Conservation (phyloP, 1,140 invertebrate species). For the Sesamia nonagrioides region DNA sequence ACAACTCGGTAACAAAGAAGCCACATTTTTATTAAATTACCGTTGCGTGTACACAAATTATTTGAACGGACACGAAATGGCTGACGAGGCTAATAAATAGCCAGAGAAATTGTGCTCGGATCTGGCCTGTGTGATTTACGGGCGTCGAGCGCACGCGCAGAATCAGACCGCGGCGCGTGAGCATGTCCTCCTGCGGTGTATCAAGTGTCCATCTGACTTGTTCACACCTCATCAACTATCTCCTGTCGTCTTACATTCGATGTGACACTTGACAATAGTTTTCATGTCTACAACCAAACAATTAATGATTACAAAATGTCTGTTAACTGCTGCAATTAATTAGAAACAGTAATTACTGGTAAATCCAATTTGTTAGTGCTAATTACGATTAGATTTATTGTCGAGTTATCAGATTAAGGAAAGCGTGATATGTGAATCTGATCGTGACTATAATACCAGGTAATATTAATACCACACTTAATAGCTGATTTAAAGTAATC, state of each 20-base stretch:
- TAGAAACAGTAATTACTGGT: background rate
- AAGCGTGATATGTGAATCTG: background rate
- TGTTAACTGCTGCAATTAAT: conserved; percentile 22
- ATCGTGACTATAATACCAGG: background rate
- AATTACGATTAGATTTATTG: background rate
- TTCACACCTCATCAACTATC: conserved; percentile 45
- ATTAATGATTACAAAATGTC: conserved; percentile 10
- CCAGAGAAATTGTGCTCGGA: conserved; percentile 39
- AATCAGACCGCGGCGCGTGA: conserved; percentile 45
- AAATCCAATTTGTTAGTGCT: background rate
- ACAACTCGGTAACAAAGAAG: conserved; percentile 23
- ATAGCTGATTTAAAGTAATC: background rate
- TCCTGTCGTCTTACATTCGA: background rate
- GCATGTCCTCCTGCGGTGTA: conserved; percentile 25
- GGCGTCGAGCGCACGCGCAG: conserved; percentile 28
- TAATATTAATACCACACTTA: background rate
- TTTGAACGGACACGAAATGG: conserved; percentile 33
- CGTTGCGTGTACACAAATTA: conserved; percentile 44
- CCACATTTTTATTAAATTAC: conserved; percentile 34
- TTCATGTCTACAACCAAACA: conserved; percentile 21
- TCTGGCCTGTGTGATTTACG: conserved; percentile 44
- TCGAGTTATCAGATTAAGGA: background rate
- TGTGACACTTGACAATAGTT: conserved; percentile 5
- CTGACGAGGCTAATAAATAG: conserved; percentile 23
- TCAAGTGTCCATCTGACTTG: conserved; percentile 46